These are phyloP conservation scores for Actias luna DNA, from an alignment of 2,888 invertebrate genomes.

Conservation along the genomic window DNA sequence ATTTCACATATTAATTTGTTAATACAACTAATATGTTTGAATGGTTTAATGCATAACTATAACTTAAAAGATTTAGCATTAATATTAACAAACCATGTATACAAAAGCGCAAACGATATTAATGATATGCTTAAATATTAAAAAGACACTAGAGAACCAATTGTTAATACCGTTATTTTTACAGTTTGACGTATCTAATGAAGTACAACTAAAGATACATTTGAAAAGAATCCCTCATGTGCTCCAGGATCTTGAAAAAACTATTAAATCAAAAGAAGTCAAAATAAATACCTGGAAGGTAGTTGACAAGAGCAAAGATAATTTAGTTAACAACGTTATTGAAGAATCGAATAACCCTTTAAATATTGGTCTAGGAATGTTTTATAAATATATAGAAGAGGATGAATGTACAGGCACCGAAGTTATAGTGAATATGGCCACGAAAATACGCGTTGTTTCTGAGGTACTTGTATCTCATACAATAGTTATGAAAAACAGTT, in stretches of 20 bases:
- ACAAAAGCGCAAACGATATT: background rate
- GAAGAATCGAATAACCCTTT: background rate
- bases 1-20: background rate
- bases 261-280: slow-evolving; percentile 2
- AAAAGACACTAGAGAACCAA: too few relatives aligned
- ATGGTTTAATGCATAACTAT: background rate
- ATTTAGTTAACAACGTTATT: background rate
- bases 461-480: too few relatives aligned
- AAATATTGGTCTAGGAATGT: slow-evolving; percentile 18
- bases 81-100: background rate
- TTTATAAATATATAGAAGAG: slow-evolving; percentile 18
- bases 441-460: background rate
- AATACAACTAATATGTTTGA: background rate
- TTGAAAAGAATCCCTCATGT: slow-evolving; percentile 4
- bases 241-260: slow-evolving; percentile 13
- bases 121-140: background rate
- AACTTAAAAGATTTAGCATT: background rate
- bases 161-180: slow-evolving; percentile 7
- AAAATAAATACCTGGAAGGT: background rate
- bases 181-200: slow-evolving; percentile 4
- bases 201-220: slow-evolving; percentile 12
- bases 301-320: background rate
- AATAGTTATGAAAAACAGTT: too few relatives aligned
- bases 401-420: slow-evolving; percentile 20
- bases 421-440: slow-evolving; percentile 21